These are phyloP conservation scores for Solea senegalensis DNA, from an alignment of 2,113 vertebrate species.

Conservation along the genomic window DNA sequence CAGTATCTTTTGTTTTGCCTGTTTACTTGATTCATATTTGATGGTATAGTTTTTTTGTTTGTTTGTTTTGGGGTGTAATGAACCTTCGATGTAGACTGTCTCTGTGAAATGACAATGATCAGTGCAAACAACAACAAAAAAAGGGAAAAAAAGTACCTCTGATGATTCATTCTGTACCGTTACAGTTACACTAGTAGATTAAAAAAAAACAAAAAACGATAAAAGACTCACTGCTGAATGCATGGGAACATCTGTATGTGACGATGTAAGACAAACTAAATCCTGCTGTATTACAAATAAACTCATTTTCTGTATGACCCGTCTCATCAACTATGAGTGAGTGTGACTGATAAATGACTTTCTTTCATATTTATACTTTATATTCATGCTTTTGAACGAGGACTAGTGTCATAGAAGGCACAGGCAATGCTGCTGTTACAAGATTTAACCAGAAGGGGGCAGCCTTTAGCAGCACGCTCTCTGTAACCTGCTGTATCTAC, in stretches of 20 bases:
- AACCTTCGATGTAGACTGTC: slow-evolving; percentile 68
- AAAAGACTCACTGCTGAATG: slow-evolving; percentile 48
- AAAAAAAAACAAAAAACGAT: slow-evolving; percentile 30
- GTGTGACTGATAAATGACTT: not conserved
- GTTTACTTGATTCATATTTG: slow-evolving; percentile 56
- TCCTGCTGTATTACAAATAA: slow-evolving; percentile 75
- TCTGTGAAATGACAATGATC: slow-evolving; percentile 68
- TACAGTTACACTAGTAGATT: slow-evolving; percentile 63
- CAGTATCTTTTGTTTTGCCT: slow-evolving; percentile 44
- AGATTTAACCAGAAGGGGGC: slow-evolving; percentile 49
- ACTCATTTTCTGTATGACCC: slow-evolving; percentile 70
- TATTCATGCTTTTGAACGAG: not conserved
- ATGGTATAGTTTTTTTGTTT: slow-evolving; percentile 47
- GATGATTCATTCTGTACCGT: slow-evolving; percentile 64
- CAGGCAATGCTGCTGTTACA: not conserved
- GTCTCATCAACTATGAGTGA: slow-evolving; percentile 33
- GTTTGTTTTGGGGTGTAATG: slow-evolving; percentile 49
- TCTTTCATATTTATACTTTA: not conserved
- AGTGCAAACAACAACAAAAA: slow-evolving; percentile 12
- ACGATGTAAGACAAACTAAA: slow-evolving; percentile 55
- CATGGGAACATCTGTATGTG: slow-evolving; percentile 60
- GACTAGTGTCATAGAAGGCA: not conserved
- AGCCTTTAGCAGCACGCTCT: not conserved
- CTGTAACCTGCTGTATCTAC: not conserved
- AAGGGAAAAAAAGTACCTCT: not conserved